A percentile compares a stretch with the other conserved stretches of the same genome.
Conservation (phyloP, 2,888 invertebrate genomes). For the Calephelis perditalis region DNA sequence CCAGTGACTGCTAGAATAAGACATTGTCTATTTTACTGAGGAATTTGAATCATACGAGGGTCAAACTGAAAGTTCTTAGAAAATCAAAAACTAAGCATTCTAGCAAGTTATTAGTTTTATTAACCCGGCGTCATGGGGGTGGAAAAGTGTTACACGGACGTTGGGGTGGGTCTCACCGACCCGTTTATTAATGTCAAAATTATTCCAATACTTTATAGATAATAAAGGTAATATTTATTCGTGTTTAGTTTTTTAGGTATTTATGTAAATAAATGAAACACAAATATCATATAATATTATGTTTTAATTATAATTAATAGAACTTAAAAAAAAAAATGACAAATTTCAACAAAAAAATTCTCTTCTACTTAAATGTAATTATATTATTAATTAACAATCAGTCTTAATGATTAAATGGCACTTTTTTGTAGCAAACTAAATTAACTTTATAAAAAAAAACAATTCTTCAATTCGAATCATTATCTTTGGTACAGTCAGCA, state of each 20-base stretch:
- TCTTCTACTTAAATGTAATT: neutral
- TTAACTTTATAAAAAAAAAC: neutral
- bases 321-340: neutral
- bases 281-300: neutral
- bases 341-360: neutral
- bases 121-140: slow-evolving; percentile 2
- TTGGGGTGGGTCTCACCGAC: neutral
- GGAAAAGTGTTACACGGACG: neutral
- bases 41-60: too few relatives aligned
- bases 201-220: too few relatives aligned
- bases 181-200: too few relatives aligned
- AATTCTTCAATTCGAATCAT: slow-evolving; percentile 14
- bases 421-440: neutral
- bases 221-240: too few relatives aligned
- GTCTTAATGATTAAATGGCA: too few relatives aligned
- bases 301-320: slow-evolving; percentile 5
- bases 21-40: too few relatives aligned
- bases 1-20: too few relatives aligned
- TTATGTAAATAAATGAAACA: neutral
- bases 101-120: too few relatives aligned
- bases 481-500: slow-evolving; percentile 19
- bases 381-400: neutral
- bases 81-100: too few relatives aligned
- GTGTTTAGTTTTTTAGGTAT: too few relatives aligned
- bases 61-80: too few relatives aligned